Base-by-base conservation (phyloP, 2,888 invertebrate genomes). In the Drosophila kanekoi region DNA sequence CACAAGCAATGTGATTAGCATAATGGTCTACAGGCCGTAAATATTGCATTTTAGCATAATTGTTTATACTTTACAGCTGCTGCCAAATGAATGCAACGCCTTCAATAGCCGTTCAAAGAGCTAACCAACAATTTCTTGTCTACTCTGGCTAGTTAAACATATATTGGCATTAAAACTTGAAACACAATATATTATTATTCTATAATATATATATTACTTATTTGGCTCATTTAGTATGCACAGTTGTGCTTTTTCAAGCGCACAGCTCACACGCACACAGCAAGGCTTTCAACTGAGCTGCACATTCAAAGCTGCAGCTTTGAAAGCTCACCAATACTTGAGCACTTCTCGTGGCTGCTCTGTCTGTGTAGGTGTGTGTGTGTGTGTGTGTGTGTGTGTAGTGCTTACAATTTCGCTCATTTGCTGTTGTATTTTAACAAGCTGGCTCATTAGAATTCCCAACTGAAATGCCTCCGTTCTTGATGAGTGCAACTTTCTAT, bases 11-110 rank as follows among this genome's bases (percentile, higher is more conserved):
- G 70, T 64, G 83, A 86, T 82, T 82, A 82, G 86, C 82, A 82
- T 88, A 86, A 79, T 86, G 65, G 68, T 72, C 83, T 71, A 20
- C 67, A 60, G 79, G 70, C 67, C 77, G 75, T 83, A 86, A 86
- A 86, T 88, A 88, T 75, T 70, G 76, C 81, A 86, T 84, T 83
- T 87, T 78, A 87, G 70, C 87, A 81, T 88, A 88, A 88, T 82
- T 84, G 85, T 78, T 78, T 78, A 81, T 77, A 64, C 66, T 81
- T 67, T 71, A 70, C 81, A 83, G 73, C 81, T 73, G 88, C 80
- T 77, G 74, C 60, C 64, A 79, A 72, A 62, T 57, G 57, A 54
- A 63, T 59, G 62, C 49, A 68, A 68, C 72, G 59, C 52, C 61
- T 63, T 53, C 20, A 35, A 56, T 57, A 43, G 37, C 35, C 14